Conservation (phyloP, 2,888 invertebrate species). For the Dasysyrphus tricinctus region DNA sequence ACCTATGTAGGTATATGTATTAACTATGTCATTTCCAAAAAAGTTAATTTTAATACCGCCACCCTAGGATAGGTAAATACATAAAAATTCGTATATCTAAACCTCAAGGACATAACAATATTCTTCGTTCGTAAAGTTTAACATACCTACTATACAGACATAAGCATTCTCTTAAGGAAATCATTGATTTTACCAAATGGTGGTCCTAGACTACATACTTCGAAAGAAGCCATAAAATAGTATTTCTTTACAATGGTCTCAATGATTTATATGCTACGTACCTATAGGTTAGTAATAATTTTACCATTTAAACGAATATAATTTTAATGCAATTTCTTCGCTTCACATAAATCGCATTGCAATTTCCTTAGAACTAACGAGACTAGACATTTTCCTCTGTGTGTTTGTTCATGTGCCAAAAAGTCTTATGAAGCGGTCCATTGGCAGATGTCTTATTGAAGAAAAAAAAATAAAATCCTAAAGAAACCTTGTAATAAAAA, state of each 20-base stretch:
- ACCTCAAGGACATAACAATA: too few species aligned
- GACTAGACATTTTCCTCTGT: conserved; percentile 23
- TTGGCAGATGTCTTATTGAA: conserved; percentile 34
- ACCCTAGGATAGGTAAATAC: too few species aligned
- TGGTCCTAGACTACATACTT: neutral
- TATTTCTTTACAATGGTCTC: neutral
- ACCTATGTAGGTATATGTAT: too few species aligned
- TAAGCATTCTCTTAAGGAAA: neutral
- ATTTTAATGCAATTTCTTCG: conserved; percentile 47
- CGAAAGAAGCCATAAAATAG: conserved; percentile 14
- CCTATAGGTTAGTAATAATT: conserved; percentile 20
- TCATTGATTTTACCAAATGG: neutral
- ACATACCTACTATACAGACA: too few species aligned
- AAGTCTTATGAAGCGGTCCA: conserved; percentile 15
- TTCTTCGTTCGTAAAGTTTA: too few species aligned
- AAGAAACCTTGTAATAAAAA: conserved; percentile 29
- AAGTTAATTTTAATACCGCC: too few species aligned
- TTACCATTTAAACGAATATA: neutral
- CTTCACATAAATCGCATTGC: conserved; percentile 37
- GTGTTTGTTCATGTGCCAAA: conserved; percentile 22
- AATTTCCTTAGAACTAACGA: conserved; percentile 27
- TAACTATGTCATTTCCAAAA: too few species aligned
- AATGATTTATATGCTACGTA: conserved; percentile 4
- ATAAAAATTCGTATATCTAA: too few species aligned
- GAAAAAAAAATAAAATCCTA: neutral